Conservation (phyloP, 2,888 invertebrate genomes). For the Rhaphigaster nebulosa region DNA sequence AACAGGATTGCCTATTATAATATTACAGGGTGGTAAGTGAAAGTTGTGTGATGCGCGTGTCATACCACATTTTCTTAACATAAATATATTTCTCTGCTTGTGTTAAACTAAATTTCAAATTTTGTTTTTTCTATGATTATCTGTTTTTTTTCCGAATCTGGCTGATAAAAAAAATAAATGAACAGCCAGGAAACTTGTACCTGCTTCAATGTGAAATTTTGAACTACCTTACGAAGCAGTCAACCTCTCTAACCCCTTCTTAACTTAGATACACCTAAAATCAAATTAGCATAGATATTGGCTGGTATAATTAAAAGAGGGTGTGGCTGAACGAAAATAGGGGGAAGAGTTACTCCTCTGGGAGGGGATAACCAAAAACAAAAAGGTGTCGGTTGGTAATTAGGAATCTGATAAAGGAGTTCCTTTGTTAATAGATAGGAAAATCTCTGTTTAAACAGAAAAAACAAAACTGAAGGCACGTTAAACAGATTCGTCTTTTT, state of each 20-base stretch:
- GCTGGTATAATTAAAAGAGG: slow-evolving; percentile 36
- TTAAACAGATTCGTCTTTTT: too few species aligned
- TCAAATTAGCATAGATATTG: slow-evolving; percentile 49
- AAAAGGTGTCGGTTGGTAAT: neutral
- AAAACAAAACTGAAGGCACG: too few species aligned
- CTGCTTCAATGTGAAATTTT: neutral
- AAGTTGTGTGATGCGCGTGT: too few species aligned
- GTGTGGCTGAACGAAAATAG: neutral
- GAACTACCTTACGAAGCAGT: neutral
- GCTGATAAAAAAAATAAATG: too few species aligned
- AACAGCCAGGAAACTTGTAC: neutral
- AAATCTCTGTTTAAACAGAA: too few species aligned
- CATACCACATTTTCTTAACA: too few species aligned
- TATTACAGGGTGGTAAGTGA: too few species aligned
- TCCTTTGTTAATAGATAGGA: neutral
- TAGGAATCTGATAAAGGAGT: neutral
- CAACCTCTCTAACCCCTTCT: neutral
- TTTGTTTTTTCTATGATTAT: too few species aligned
- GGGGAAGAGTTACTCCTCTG: neutral
- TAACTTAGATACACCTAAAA: slow-evolving; percentile 7
- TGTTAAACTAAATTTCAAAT: too few species aligned
- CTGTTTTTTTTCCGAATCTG: too few species aligned
- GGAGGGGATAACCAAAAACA: neutral
- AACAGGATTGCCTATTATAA: too few species aligned
- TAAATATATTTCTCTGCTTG: too few species aligned